These are phyloP conservation scores for Bugulina stolonifera DNA, from an alignment of 2,888 invertebrate genomes.

Conservation along the genomic window DNA sequence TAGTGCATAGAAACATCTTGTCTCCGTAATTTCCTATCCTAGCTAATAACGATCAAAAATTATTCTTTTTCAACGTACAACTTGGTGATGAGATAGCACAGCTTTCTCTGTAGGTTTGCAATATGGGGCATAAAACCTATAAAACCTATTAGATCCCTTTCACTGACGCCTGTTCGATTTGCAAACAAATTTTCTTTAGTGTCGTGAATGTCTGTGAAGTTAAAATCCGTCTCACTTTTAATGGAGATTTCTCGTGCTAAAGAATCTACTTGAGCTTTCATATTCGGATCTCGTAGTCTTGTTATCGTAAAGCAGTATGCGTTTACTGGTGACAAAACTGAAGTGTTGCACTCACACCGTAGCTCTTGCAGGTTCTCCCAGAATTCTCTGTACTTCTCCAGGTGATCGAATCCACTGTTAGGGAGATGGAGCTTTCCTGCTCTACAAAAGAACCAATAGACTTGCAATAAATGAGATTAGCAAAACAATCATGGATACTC, in stretches of 20 bases:
- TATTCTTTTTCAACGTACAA: conserved; percentile 38
- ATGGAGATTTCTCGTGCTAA: conserved; percentile 3
- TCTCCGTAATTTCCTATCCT: too few species aligned
- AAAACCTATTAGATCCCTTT: conserved; percentile 39
- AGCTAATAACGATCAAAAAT: too few species aligned
- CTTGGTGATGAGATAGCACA: conserved; percentile 39
- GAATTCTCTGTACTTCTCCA: conserved; percentile 39
- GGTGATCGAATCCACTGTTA: conserved; percentile 25
- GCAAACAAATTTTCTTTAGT: conserved; percentile 42
- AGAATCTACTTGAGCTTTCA: conserved; percentile 37
- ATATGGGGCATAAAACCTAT: conserved; percentile 38
- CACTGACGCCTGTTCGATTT: conserved; percentile 40
- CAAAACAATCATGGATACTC: too few species aligned
- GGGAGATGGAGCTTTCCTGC: conserved; percentile 8
- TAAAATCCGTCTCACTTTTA: conserved; percentile 32
- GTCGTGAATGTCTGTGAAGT: conserved; percentile 39
- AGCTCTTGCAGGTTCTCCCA: conserved; percentile 37
- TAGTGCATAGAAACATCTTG: too few species aligned
- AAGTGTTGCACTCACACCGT: conserved; percentile 36
- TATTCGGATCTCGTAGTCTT: conserved; percentile 37
- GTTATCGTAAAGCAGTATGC: conserved; percentile 37
- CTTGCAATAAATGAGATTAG: too few species aligned
- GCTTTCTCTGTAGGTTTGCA: conserved; percentile 33
- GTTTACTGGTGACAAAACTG: conserved; percentile 35
- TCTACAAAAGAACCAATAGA: background rate